Conservation (phyloP, 1,140 invertebrate species). For the Megathymus violae region DNA sequence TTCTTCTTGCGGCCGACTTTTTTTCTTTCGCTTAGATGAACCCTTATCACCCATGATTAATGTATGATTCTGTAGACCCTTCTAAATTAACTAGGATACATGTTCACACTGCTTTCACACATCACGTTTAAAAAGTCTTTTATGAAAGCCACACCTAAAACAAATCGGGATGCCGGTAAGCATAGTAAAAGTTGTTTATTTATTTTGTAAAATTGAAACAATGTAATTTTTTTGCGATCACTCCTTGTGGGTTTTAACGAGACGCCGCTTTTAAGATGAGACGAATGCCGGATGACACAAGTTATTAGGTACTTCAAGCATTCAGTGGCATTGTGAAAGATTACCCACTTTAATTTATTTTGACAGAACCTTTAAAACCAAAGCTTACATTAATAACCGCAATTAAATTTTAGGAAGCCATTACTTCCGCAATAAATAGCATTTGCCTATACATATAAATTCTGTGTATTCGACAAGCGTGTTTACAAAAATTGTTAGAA, state of each 20-base stretch:
- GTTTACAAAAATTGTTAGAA: slow-evolving; percentile 84
- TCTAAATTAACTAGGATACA: slow-evolving; percentile 43
- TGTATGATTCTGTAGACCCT: slow-evolving; percentile 29
- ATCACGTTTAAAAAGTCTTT: slow-evolving; percentile 39
- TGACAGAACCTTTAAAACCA: slow-evolving; percentile 52
- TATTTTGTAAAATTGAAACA: slow-evolving; percentile 42
- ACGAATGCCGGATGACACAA: slow-evolving; percentile 66
- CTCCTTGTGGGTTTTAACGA: slow-evolving; percentile 65
- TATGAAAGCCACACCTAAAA: slow-evolving; percentile 35
- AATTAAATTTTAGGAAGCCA: slow-evolving; percentile 84
- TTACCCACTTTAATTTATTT: slow-evolving; percentile 39
- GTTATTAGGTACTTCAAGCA: slow-evolving; percentile 52
- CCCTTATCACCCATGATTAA: slow-evolving; percentile 64
- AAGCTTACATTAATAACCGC: slow-evolving; percentile 60
- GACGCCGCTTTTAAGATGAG: slow-evolving; percentile 56
- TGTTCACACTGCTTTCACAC: slow-evolving; percentile 38
- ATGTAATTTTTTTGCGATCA: slow-evolving; percentile 46
- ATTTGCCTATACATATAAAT: slow-evolving; percentile 78
- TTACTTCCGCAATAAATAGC: slow-evolving; percentile 84
- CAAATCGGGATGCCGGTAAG: slow-evolving; percentile 29
- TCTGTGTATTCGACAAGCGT: slow-evolving; percentile 82
- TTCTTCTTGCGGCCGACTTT: slow-evolving; percentile 61
- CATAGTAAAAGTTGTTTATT: slow-evolving; percentile 36
- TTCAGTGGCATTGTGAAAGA: slow-evolving; percentile 44
- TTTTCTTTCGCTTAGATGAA: slow-evolving; percentile 57